Conservation (phyloP, 2,888 invertebrate genomes). For the Melieria picta region DNA sequence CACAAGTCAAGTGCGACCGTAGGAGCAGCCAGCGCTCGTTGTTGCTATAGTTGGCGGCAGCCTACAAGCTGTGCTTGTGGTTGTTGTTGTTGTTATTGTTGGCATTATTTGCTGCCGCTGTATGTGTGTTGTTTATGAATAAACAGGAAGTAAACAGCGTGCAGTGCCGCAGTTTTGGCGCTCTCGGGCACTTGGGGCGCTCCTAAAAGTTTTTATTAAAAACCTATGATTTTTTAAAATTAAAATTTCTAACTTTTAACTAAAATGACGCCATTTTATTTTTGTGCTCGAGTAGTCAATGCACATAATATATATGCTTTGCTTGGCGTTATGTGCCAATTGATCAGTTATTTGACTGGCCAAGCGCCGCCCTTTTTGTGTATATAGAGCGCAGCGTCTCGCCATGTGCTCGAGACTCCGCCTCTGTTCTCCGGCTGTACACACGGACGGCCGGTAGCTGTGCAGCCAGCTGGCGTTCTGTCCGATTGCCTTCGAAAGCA, state of each 20-base stretch:
- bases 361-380: slow-evolving; percentile 43
- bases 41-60: slow-evolving; percentile 41
- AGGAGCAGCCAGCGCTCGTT: slow-evolving; percentile 6
- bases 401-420: slow-evolving; percentile 50
- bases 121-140: slow-evolving; percentile 49
- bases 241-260: neutral
- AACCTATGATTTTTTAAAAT: neutral
- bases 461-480: neutral
- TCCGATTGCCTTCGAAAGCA: neutral
- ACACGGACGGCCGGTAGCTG: neutral
- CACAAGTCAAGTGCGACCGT: neutral
- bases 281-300: neutral
- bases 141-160: slow-evolving; percentile 62
- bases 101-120: slow-evolving; percentile 34
- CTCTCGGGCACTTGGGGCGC: slow-evolving; percentile 28
- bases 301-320: neutral
- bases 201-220: neutral
- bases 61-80: slow-evolving; percentile 42
- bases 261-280: slow-evolving; percentile 26
- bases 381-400: slow-evolving; percentile 11
- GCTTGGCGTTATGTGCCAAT: neutral
- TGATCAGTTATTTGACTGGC: neutral
- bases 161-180: slow-evolving; percentile 52
- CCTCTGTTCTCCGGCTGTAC: slow-evolving; percentile 51
- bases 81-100: slow-evolving; percentile 47